Evolutionary conservation across 2,888 invertebrate genomes (phyloP).

Genomic region (Meiosimyza platycephala): DNA sequence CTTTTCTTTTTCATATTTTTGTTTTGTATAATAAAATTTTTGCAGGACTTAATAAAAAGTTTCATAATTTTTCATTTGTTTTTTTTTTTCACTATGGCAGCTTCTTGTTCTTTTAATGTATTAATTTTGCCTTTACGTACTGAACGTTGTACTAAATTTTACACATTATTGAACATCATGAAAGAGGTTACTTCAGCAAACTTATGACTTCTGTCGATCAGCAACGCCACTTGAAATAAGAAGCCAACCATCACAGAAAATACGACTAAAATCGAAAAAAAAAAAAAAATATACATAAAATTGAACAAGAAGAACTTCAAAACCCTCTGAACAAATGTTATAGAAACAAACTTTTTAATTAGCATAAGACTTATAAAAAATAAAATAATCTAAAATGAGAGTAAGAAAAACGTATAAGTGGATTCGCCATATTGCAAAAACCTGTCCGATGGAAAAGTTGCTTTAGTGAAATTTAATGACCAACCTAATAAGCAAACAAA

Average conservation of each 20-base stretch:
- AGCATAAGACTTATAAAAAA: constrained; percentile 41
- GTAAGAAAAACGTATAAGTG: not conserved
- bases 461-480: constrained; percentile 28
- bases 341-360: constrained; percentile 49
- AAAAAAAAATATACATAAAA: constrained; percentile 9
- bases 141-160: constrained; percentile 46
- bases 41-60: constrained; percentile 21
- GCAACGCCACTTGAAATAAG: constrained; percentile 32
- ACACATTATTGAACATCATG: constrained; percentile 49
- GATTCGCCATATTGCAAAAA: constrained; percentile 22
- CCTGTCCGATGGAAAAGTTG: not conserved
- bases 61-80: constrained; percentile 20
- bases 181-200: constrained; percentile 38
- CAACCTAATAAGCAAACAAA: not conserved
- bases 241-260: constrained; percentile 19
- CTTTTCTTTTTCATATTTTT: constrained; percentile 31
- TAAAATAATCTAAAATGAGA: not conserved
- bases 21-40: constrained; percentile 32
- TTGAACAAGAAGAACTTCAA: constrained; percentile 36
- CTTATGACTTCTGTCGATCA: constrained; percentile 48
- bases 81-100: constrained; percentile 30
- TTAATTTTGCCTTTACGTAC: constrained; percentile 34
- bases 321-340: constrained; percentile 24
- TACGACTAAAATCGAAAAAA: constrained; percentile 20
- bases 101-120: constrained; percentile 13